phyloP scores from a whole-genome alignment of 1,140 invertebrate species.

The Hormaphis cornu region DNA sequence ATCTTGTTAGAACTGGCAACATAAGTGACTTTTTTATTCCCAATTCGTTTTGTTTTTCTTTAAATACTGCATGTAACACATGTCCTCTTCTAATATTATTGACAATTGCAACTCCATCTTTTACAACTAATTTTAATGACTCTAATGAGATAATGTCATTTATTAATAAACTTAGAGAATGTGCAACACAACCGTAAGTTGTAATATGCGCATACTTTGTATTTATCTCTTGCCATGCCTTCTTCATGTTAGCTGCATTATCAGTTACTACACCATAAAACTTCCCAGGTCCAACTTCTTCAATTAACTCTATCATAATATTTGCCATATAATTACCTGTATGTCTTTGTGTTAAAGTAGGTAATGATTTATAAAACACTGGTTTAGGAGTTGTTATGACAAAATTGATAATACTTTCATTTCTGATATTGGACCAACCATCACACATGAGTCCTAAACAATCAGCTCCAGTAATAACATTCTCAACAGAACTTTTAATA shows the following conservation, averaged over 20 bases:
- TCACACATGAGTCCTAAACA: neutral
- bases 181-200: neutral
- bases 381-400: conserved; percentile 39
- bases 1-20: neutral
- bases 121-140: neutral
- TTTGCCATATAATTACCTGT: conserved; percentile 37
- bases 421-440: neutral
- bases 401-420: conserved; percentile 35
- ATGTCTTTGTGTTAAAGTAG: conserved; percentile 35
- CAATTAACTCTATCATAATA: conserved; percentile 37
- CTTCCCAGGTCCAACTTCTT: conserved; percentile 38
- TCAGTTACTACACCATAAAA: conserved; percentile 38
- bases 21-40: neutral
- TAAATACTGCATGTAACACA: neutral
- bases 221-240: conserved; percentile 24
- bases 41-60: neutral
- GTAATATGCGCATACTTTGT: neutral
- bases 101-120: neutral
- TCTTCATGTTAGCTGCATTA: conserved; percentile 38
- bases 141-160: neutral
- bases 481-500: neutral
- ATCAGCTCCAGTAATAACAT: conserved; percentile 28
- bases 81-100: neutral
- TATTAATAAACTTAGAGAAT: conserved; percentile 13
- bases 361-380: conserved; percentile 37